Conservation (phyloP, 2,797 vertebrate species). For the Poecile montanus region DNA sequence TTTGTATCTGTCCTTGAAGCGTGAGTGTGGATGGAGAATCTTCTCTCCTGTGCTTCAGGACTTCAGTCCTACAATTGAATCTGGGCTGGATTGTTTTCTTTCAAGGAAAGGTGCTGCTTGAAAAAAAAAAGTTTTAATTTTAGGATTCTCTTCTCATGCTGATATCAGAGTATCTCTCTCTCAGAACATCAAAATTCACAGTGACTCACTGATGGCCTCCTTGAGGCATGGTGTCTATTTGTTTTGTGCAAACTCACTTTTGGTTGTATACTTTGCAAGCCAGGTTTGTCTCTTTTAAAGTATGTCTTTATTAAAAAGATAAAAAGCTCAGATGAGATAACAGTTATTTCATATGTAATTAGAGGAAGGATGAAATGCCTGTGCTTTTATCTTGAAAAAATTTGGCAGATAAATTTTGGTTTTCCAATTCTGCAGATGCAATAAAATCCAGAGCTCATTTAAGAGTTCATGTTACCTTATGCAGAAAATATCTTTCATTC, state of each 20-base stretch:
- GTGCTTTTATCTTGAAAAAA: constrained; percentile 40
- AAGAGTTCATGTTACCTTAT: background rate
- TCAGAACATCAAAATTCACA: background rate
- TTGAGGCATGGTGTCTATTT: rapidly evolving
- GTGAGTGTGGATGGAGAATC: background rate
- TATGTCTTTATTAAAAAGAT: constrained; percentile 38
- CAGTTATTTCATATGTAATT: constrained; percentile 24
- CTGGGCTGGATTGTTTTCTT: background rate
- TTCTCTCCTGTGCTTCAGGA: background rate
- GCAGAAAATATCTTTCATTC: background rate
- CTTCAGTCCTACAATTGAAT: background rate
- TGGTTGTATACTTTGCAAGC: background rate
- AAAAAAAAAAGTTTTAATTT: background rate
- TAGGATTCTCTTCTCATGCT: background rate
- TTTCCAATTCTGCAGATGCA: constrained; percentile 4
- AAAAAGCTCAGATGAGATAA: constrained; percentile 14
- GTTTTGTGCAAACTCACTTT: background rate
- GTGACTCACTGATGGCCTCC: background rate
- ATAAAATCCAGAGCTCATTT: background rate
- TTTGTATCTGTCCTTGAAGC: background rate
- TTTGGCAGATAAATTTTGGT: background rate
- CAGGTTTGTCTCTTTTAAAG: background rate
- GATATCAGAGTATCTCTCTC: background rate
- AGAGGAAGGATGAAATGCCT: background rate
- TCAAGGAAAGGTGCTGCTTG: background rate